A percentile compares a stretch with the other conserved stretches of the same genome.
These are phyloP conservation scores for Oryzias melastigma DNA, from an alignment of 2,113 vertebrate species.

Conservation along the genomic window DNA sequence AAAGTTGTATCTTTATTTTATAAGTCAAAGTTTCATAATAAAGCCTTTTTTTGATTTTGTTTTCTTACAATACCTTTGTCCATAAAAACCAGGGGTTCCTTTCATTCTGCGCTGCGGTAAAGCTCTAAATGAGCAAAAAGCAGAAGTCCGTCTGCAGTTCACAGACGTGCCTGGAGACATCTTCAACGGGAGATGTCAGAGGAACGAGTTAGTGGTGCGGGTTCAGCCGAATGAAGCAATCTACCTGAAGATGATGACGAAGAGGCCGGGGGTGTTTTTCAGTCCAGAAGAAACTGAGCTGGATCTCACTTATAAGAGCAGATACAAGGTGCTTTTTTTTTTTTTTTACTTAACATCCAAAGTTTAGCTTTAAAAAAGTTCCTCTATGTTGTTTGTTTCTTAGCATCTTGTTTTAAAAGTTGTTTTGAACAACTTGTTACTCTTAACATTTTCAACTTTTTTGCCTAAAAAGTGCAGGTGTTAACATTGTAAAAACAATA, in stretches of 20 bases:
- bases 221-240: slow-evolving; percentile 88
- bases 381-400: background rate
- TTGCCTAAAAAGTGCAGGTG: too few relatives aligned
- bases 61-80: background rate
- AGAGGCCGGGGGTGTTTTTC: slow-evolving; percentile 85
- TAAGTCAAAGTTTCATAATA: background rate
- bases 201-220: slow-evolving; percentile 87
- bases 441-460: background rate
- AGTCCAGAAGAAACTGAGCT: slow-evolving; percentile 88
- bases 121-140: slow-evolving; percentile 89
- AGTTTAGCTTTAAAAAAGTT: background rate
- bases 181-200: slow-evolving; percentile 80
- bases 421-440: background rate
- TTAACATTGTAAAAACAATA: too few relatives aligned
- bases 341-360: background rate
- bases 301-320: slow-evolving; percentile 87
- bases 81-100: slow-evolving; percentile 78
- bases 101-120: slow-evolving; percentile 91
- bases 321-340: slow-evolving; percentile 80
- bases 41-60: background rate
- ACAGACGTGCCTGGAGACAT: slow-evolving; percentile 85
- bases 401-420: background rate
- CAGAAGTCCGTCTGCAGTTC: slow-evolving; percentile 88
- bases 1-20: background rate
- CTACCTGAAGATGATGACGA: slow-evolving; percentile 91